Evolutionary conservation across 2,888 invertebrate species (phyloP), one percentile per base, ranked within the genome.

Genomic region (Acanthosoma haemorrhoidale): DNA sequence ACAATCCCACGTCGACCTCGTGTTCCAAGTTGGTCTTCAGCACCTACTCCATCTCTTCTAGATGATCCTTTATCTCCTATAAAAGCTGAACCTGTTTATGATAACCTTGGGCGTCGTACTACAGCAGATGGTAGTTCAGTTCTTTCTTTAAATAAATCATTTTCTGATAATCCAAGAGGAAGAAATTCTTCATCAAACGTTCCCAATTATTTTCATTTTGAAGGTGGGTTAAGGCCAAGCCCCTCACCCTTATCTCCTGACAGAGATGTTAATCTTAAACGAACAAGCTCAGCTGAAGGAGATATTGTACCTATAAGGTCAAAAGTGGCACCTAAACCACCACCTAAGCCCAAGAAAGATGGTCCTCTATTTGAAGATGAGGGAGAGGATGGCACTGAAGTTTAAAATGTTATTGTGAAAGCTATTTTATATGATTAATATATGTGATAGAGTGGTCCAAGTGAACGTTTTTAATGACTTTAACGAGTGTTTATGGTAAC

Each of bases 351-450:
- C 66, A 91, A 84, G 66, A 83, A 88, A 4, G 87, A 84, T 76
- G 90, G 90, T 76, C 91, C 91, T 72, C 81, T 92, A 73, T 92
- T 91, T 78, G 92, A 92, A 79, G 92, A 92, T 79, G 92, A 92
- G 81, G 91, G 91, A 31, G 92, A 92, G 78, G 92, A 92, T 76
- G 92, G 92, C 75, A 92, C 92, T 76, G 92, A 92, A 84, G 92
- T 92, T 83, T 91, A 70, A 64, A 61, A 59, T 6, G 31, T 16
- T 63, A 57, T 8, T 57, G 25, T 57, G 25, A 38, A 36, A 15
- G 38, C 21, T 63, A 39, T 38, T 63, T 9, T 41, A 41, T 31
- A 63, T 41, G 63, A 63, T n/a, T 63, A 63, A 38, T 63, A 36
- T 63, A 63, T 63, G 63, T 63, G 63, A 63, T 63, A 63, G 63